Base-by-base conservation (phyloP, 2,113 vertebrate species). In the Gadus chalcogrammus region DNA sequence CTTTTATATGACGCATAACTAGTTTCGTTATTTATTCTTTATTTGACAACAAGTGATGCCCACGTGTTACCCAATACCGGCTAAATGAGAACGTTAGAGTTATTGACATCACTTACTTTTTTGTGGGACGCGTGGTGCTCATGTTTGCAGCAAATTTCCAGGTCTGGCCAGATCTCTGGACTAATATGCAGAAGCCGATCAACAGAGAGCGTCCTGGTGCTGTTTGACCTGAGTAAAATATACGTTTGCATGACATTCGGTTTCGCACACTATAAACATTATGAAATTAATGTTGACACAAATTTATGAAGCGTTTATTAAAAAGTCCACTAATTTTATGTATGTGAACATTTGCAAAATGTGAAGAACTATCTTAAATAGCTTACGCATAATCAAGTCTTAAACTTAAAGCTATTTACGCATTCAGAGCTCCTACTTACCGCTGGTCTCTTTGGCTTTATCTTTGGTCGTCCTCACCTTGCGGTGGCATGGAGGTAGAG, bases 91-190 rank as follows among this genome's bases (percentile, higher is more conserved):
- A 20, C 16, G 5, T 35, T 4, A 18, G 31, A 28, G 18, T 28
- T 2, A 15, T 31, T 61, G 0, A 11, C 11, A 31, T 75, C 65
- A 88, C 91, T 88, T 85, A 92, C 91, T 91, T 91, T 77, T 85
- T 90, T 72, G 22, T 75, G 64, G 74, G 31, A 58, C 86, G 88
- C 89, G 89, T 92, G 70, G 17, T 86, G 79, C 61, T 31, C 79
- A 71, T 76, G 75, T 20, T 11, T 9, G 9, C 42, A 13, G 42
- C 42, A 13, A 9, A 1, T 48, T 13, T 7, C 42, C 42, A 48
- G 42, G 42, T 48, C 42, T 48, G 42, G 42, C 42, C 5, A 13
- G 8, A 48, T 48, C 42, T 48, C 9, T 12, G 42, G 42, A 48
- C 42, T 48, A 9, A 48, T 11, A 48, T 48, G 42, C 8, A 9